Evolutionary conservation across 1,140 invertebrate species (phyloP), one percentile per base, ranked within the genome.

Genomic region (Papilio dardanus): DNA sequence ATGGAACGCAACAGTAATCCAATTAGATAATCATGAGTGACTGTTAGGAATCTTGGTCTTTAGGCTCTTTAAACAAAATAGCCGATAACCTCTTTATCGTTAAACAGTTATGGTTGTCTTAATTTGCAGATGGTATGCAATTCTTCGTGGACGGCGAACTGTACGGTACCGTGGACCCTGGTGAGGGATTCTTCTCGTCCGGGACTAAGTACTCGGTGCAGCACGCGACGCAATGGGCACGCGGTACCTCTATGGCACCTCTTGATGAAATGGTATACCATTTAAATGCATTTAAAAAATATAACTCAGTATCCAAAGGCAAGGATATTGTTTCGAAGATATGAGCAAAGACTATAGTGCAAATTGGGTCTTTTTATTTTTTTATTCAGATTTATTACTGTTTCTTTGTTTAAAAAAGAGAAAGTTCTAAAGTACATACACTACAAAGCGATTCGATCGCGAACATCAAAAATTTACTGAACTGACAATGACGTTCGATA

Each of bases 251-350:
- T 0, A 88, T 92, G 78, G 90, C 90, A 1, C 90, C 92, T 33
- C 92, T 93, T 46, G 92, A 92, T 78, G 85, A 92, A 73, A 78
- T 90, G 86, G 90, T 93, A 86, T 66, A 74, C 42, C 16, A 1
- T 54, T 10, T 24, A 54, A 54, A 24, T n/a, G n/a, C n/a, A n/a
- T 54, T 24, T 24, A 42, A 33, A 76, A 5, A 58, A 1, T 58
- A 28, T 58, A 58, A 2, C 14, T 24, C 19, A 62, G 19, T 54
- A 54, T 24, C 21, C 16, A 42, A 42, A 42, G 40, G n/a, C 40
- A 16, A 16, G 5, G 14, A 42, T 42, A 35, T 42, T 42, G 16
- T 16, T 4, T 0, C 16, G 0, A 37, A 37, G 12, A 37, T n/a
- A n/a, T n/a, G n/a, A n/a, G n/a, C n/a, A n/a, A n/a, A n/a, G n/a